A percentile compares a stretch with the other conserved stretches of the same genome.
Evolutionary conservation across 2,888 invertebrate genomes (phyloP).

Genomic region (Mythimna impura): DNA sequence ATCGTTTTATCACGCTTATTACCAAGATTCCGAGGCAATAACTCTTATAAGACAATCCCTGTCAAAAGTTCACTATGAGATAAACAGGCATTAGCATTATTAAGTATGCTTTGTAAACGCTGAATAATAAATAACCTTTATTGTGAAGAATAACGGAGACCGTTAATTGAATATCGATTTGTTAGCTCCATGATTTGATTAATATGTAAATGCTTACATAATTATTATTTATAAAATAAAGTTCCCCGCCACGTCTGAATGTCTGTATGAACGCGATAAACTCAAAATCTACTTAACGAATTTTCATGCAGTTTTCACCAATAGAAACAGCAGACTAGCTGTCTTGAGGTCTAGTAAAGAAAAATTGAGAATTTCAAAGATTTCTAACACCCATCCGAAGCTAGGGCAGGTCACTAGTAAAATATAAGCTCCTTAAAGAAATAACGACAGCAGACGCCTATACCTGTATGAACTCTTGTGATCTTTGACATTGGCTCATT

Average conservation of each 20-base stretch:
- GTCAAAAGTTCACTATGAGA: constrained; percentile 43
- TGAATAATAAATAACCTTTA: constrained; percentile 25
- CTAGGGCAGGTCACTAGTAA: not conserved
- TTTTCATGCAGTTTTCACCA: no score
- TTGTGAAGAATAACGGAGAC: constrained; percentile 15
- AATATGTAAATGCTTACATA: no score
- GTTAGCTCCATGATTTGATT: not conserved
- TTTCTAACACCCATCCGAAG: not conserved
- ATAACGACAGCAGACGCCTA: not conserved
- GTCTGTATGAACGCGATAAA: no score
- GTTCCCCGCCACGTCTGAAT: no score
- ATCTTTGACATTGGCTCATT: constrained; percentile 30
- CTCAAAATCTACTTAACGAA: no score
- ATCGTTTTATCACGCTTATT: constrained; percentile 27
- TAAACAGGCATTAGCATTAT: constrained; percentile 40
- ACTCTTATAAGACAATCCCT: constrained; percentile 49
- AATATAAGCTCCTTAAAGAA: constrained; percentile 5
- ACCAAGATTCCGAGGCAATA: constrained; percentile 37
- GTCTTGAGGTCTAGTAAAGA: no score
- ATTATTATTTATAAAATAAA: no score
- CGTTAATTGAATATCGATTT: constrained; percentile 15
- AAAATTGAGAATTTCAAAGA: no score
- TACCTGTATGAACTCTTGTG: constrained; percentile 31
- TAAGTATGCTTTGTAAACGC: constrained; percentile 34
- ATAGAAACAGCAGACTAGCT: no score